Evolutionary conservation across 35 echinoderm and acorn worm species (phyloP), one percentile per base, ranked within the genome.

Genomic region (Anneissia japonica): DNA sequence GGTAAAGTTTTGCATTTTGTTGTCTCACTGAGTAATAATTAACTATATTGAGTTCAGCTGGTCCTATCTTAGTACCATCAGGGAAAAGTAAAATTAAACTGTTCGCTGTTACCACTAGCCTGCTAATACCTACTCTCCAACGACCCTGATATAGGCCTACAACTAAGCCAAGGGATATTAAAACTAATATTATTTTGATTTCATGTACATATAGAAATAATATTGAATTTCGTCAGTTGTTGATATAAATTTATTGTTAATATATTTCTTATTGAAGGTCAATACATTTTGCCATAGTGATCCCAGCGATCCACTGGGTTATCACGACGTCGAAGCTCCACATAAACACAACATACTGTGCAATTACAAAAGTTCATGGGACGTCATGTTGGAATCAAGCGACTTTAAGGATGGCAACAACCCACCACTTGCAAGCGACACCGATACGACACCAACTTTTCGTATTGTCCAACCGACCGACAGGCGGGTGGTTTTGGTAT

Each of bases 271-370:
- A 64, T 23, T 23, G 7, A 9, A 64, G 51, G 51, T 64, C 6
- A 64, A 9, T 9, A 2, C 5, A 2, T 64, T 64, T 46, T 92
- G 90, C 26, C 90, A 92, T 46, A 92, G 90, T 36, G 73, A 92
- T 38, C 36, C 79, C 0, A 76, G 43, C 13, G 90, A 92, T 46
- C 77, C 79, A 81, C 23, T 43, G 0, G 86, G 84, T 30, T 74
- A 87, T 26, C 90, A 92, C 31, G 77, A 86, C 72, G 23, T 78
- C 1, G 90, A 92, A 16, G 78, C 82, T 0, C 90, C 90, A 32
- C 81, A 78, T 33, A 73, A 86, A 38, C 90, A 92, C 31, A 92
- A 92, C 75, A 87, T 23, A 34, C 79, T 82, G 30, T 92, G 90
- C 37, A 28, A 74, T 41, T 78, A 78, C 34, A 85, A 75, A 81